phyloP scores from a whole-genome alignment of 2,797 vertebrate species.

The Hirundo rustica region DNA sequence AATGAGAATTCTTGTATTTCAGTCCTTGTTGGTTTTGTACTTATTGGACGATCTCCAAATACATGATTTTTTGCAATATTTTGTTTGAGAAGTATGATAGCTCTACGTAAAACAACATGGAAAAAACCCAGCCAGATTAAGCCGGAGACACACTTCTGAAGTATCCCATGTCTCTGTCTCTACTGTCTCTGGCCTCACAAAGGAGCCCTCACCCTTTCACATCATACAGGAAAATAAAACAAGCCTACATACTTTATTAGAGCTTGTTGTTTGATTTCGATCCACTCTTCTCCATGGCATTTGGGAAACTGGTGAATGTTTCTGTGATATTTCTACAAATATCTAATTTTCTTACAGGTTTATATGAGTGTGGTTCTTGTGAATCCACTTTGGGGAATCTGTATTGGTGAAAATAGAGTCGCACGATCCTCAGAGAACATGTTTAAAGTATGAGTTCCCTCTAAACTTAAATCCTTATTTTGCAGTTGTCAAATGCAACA shows the following conservation, averaged over 20 bases:
- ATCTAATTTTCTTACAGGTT: not conserved
- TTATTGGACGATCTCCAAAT: not conserved
- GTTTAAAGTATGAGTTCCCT: not conserved
- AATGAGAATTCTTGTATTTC: not conserved
- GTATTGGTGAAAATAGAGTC: not conserved
- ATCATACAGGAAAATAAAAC: not conserved
- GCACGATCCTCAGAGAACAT: not conserved
- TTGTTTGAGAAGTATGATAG: not conserved
- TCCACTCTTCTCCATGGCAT: not conserved
- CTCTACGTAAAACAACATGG: not conserved
- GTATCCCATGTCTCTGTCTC: fast-evolving
- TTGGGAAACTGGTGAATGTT: not conserved
- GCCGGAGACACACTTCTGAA: not conserved
- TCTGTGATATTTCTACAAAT: not conserved
- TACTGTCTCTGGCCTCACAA: not conserved
- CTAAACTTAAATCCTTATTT: slow-evolving; percentile 12
- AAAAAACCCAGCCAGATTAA: not conserved
- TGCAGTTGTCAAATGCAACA: not conserved
- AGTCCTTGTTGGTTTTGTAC: not conserved
- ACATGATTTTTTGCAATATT: not conserved
- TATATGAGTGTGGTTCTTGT: not conserved
- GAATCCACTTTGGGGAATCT: not conserved
- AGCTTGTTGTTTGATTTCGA: not conserved
- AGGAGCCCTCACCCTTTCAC: not conserved
- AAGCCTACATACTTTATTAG: fast-evolving